These are phyloP conservation scores for Channa striata DNA, from an alignment of 2,797 vertebrate genomes.

Conservation along the genomic window DNA sequence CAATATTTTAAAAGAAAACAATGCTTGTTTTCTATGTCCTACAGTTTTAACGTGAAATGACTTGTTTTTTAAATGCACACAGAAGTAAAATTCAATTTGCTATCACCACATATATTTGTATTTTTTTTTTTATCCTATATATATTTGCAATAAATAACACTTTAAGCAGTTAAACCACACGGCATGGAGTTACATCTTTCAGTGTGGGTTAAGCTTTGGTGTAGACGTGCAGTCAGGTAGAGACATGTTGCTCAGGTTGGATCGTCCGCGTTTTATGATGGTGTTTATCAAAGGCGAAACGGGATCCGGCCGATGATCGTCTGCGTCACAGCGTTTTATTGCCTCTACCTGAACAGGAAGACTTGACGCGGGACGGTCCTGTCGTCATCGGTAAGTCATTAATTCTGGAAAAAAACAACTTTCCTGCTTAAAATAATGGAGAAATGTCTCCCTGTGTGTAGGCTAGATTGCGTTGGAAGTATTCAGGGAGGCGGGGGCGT, in stretches of 20 bases:
- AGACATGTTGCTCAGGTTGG: neutral
- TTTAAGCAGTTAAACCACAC: neutral
- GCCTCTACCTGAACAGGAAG: slow-evolving; percentile 45
- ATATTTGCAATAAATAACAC: neutral
- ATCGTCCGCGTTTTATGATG: too few relatives aligned
- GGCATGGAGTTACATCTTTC: too few relatives aligned
- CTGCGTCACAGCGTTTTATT: slow-evolving; percentile 36
- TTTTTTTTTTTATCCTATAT: neutral
- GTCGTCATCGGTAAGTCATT: slow-evolving; percentile 10
- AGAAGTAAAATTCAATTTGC: too few relatives aligned
- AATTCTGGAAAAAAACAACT: neutral
- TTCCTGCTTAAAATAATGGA: neutral
- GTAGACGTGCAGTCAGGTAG: neutral
- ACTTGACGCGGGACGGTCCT: neutral
- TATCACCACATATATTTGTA: too few relatives aligned
- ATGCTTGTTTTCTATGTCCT: neutral
- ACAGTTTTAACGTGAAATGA: neutral
- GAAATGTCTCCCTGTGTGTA: neutral
- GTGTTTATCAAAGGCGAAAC: neutral
- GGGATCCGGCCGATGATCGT: neutral
- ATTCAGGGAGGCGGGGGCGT: too few relatives aligned
- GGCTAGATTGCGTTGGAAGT: too few relatives aligned
- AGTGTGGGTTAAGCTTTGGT: neutral
- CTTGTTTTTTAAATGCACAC: too few relatives aligned
- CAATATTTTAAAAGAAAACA: slow-evolving; percentile 29